These are phyloP conservation scores for Rafetus swinhoei DNA, from an alignment of 2,113 vertebrate genomes.

Conservation along the genomic window DNA sequence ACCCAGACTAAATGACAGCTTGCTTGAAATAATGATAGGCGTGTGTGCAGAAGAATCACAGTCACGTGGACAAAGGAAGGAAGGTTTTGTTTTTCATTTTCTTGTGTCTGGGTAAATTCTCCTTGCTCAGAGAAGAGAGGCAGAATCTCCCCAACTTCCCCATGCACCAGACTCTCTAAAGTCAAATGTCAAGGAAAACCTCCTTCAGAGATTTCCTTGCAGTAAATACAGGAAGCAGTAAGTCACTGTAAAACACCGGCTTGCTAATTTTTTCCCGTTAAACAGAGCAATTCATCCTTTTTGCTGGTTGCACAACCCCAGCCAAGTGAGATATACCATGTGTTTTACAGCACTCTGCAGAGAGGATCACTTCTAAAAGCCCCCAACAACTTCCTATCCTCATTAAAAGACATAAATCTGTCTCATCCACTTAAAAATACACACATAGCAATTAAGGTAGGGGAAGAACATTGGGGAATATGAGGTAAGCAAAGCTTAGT, in stretches of 20 bases:
- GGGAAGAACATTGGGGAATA: not conserved
- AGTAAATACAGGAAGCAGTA: not conserved
- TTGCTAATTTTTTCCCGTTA: not conserved
- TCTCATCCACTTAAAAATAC: not conserved
- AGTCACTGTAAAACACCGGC: not conserved
- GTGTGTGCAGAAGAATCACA: not conserved
- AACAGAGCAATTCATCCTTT: not conserved
- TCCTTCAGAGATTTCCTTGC: not conserved
- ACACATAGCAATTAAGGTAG: not conserved
- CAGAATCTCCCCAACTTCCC: not conserved
- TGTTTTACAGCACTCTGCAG: not conserved
- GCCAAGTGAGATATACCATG: not conserved
- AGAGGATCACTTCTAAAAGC: not conserved
- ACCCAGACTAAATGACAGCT: constrained; percentile 41
- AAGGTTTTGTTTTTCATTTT: not conserved
- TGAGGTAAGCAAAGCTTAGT: not conserved
- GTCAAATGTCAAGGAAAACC: not conserved
- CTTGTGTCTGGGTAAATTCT: not conserved
- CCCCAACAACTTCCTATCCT: not conserved
- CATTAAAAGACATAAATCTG: not conserved
- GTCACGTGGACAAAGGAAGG: constrained; percentile 36
- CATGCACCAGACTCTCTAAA: not conserved
- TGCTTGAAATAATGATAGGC: constrained; percentile 38
- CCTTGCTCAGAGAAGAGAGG: not conserved
- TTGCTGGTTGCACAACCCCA: not conserved